Conservation (phyloP, 2,888 invertebrate genomes). For the Hipparchia sbordonii region DNA sequence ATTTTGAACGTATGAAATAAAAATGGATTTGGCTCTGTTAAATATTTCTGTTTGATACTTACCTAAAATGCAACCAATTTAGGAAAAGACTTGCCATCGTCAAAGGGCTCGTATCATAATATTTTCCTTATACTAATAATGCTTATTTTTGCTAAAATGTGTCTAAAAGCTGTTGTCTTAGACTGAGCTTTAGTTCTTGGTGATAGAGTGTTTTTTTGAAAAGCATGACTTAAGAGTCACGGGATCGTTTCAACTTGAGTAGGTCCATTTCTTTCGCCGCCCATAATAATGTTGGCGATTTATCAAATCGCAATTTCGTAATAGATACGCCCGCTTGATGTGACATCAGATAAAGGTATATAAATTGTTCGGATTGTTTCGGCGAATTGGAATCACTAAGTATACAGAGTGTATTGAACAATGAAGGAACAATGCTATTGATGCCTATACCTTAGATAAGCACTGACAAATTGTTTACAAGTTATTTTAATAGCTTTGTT, state of each 20-base stretch:
- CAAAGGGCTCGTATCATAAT: slow-evolving; percentile 64
- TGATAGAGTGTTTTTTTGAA: slow-evolving; percentile 51
- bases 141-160: slow-evolving; percentile 58
- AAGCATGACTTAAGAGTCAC: slow-evolving; percentile 43
- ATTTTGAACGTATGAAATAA: background rate
- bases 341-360: slow-evolving; percentile 67
- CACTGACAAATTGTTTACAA: slow-evolving; percentile 22
- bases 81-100: slow-evolving; percentile 68
- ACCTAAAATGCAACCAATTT: slow-evolving; percentile 60
- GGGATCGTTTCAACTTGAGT: slow-evolving; percentile 68
- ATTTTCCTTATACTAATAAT: slow-evolving; percentile 72
- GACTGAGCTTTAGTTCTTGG: slow-evolving; percentile 48
- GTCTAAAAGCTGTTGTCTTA: slow-evolving; percentile 26
- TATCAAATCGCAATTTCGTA: slow-evolving; percentile 82
- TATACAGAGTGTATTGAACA: slow-evolving; percentile 25
- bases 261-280: slow-evolving; percentile 79
- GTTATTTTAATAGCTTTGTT: slow-evolving; percentile 2
- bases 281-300: slow-evolving; percentile 80
- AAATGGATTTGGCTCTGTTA: slow-evolving; percentile 1
- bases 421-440: slow-evolving; percentile 30
- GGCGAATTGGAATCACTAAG: slow-evolving; percentile 28
- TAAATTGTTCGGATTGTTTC: slow-evolving; percentile 54
- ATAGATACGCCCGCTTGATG: slow-evolving; percentile 78
- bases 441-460: slow-evolving; percentile 20
- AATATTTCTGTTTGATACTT: slow-evolving; percentile 39